phyloP scores from a whole-genome alignment of 2,113 vertebrate genomes.

The Microtus oregoni region DNA sequence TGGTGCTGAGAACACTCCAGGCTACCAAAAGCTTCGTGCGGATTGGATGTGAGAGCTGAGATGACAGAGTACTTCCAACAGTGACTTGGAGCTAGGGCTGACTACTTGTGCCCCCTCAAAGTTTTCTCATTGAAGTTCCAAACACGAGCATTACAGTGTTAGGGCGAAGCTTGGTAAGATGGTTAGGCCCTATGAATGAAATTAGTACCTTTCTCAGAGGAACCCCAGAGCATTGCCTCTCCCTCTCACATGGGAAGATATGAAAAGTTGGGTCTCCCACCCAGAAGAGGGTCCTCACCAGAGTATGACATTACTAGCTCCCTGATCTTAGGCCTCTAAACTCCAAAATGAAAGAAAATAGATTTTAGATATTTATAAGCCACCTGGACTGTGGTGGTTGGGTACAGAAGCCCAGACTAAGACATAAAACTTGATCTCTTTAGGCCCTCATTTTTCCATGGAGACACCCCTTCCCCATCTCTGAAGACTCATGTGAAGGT shows the following conservation, averaged over 20 bases:
- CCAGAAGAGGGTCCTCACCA: no score
- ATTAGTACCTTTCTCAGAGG: not conserved
- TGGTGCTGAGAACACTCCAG: not conserved
- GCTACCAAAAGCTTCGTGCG: not conserved
- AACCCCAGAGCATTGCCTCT: not conserved
- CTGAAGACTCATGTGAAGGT: accelerated
- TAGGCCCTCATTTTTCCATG: no score
- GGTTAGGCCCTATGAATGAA: not conserved
- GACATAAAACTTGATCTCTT: not conserved
- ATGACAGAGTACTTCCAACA: accelerated
- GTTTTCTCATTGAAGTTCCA: not conserved
- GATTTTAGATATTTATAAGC: not conserved
- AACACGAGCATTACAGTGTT: accelerated
- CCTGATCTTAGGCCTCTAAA: not conserved
- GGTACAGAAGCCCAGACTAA: not conserved
- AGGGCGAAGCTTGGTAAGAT: not conserved
- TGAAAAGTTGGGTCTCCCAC: not conserved
- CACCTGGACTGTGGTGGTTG: not conserved
- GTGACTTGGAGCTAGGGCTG: accelerated
- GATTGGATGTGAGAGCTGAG: not conserved
- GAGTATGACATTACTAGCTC: not conserved
- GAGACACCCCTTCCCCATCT: not conserved
- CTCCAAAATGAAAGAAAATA: not conserved
- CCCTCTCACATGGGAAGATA: not conserved
- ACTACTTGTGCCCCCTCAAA: not conserved